Conservation (phyloP, 2,113 vertebrate species). For the Grammomys dolichurus region DNA sequence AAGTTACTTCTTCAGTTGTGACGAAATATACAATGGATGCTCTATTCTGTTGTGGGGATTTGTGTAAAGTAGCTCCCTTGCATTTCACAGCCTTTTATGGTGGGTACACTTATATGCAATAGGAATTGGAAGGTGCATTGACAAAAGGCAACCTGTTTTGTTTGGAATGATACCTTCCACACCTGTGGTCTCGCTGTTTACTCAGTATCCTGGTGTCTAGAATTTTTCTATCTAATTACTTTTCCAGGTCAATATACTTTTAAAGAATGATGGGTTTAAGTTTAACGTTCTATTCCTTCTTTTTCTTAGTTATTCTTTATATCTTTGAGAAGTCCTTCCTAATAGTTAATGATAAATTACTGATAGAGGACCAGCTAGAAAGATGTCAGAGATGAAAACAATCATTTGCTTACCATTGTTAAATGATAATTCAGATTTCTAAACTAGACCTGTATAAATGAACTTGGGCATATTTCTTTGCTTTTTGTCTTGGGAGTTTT, state of each 20-base stretch:
- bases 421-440: neutral
- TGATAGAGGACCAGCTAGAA: neutral
- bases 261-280: conserved; percentile 14
- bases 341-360: neutral
- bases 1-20: neutral
- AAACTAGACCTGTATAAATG: neutral
- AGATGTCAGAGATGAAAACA: neutral
- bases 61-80: neutral
- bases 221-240: neutral
- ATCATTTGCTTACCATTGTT: neutral
- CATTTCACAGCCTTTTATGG: neutral
- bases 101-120: neutral
- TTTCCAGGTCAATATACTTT: neutral
- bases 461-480: neutral
- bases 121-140: neutral
- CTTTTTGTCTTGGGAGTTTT: neutral
- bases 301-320: conserved; percentile 14
- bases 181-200: neutral
- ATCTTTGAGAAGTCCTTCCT: neutral
- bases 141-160: neutral
- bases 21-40: neutral
- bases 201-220: neutral
- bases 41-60: neutral
- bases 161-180: neutral
- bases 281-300: conserved; percentile 3